Percentiles rank a stretch among this genome's conserved stretches.
Conservation (phyloP, 2,113 vertebrate genomes). For the Pavo muticus region DNA sequence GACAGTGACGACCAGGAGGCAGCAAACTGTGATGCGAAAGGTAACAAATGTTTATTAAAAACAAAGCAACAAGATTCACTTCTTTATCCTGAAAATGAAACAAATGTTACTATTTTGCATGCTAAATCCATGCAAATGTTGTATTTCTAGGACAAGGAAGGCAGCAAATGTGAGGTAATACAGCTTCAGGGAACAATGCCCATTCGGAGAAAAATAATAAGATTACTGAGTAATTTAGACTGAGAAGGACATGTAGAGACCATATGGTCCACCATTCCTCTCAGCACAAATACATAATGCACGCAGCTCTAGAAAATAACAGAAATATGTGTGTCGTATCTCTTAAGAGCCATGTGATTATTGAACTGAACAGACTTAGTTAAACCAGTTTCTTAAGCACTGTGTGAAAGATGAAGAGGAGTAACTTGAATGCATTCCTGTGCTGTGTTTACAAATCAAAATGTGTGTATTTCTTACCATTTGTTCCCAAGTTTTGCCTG, state of each 20-base stretch:
- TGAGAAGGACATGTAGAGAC: not conserved
- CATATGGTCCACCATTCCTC: not conserved
- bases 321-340: not conserved
- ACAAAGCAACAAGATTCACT: not conserved
- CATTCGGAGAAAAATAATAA: not conserved
- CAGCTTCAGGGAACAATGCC: not conserved
- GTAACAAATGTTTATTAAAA: slow-evolving; percentile 72
- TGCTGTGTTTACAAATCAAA: not conserved
- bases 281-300: not conserved
- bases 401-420: not conserved
- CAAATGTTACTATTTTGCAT: not conserved
- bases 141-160: not conserved
- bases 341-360: not conserved
- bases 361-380: not conserved
- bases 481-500: not conserved
- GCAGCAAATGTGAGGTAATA: not conserved
- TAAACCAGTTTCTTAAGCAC: not conserved
- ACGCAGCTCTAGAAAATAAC: rapidly evolving
- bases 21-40: slow-evolving; percentile 91
- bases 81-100: not conserved
- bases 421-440: not conserved
- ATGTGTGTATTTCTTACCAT: not conserved
- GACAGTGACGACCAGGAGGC: slow-evolving; percentile 92
- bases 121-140: not conserved
- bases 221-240: not conserved